Conservation (phyloP, 2,113 vertebrate genomes). For the Chitala chitala region DNA sequence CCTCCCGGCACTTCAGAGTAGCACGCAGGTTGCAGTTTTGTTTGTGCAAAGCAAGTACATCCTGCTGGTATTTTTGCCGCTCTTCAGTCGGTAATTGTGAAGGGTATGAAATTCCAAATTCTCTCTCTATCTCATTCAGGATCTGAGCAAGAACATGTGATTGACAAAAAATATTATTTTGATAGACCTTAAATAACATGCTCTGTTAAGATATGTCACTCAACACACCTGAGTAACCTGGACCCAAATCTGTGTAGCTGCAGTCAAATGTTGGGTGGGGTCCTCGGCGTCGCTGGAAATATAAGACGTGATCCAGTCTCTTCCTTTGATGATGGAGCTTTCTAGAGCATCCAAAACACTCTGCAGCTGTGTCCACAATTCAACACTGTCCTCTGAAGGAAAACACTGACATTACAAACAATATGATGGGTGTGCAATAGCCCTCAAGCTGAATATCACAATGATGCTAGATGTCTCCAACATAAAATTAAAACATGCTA, state of each 20-base stretch:
- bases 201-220: background rate
- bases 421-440: background rate
- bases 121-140: constrained; percentile 66
- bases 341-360: constrained; percentile 74
- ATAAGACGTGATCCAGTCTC: constrained; percentile 46
- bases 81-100: constrained; percentile 37
- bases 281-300: constrained; percentile 39
- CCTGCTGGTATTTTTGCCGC: constrained; percentile 41
- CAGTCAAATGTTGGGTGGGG: constrained; percentile 42
- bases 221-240: constrained; percentile 54
- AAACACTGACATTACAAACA: background rate
- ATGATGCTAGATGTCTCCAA: background rate
- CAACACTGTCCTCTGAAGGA: constrained; percentile 34
- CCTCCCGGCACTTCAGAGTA: constrained; percentile 48
- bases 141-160: constrained; percentile 47
- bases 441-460: background rate
- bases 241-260: constrained; percentile 53
- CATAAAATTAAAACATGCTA: background rate
- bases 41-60: constrained; percentile 42
- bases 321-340: constrained; percentile 60
- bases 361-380: constrained; percentile 69
- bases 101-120: constrained; percentile 53
- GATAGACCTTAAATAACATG: background rate
- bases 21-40: constrained; percentile 52
- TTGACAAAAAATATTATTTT: background rate